Evolutionary conservation across 2,888 invertebrate genomes (phyloP).

Genomic region (Tetramorium bicarinatum): DNA sequence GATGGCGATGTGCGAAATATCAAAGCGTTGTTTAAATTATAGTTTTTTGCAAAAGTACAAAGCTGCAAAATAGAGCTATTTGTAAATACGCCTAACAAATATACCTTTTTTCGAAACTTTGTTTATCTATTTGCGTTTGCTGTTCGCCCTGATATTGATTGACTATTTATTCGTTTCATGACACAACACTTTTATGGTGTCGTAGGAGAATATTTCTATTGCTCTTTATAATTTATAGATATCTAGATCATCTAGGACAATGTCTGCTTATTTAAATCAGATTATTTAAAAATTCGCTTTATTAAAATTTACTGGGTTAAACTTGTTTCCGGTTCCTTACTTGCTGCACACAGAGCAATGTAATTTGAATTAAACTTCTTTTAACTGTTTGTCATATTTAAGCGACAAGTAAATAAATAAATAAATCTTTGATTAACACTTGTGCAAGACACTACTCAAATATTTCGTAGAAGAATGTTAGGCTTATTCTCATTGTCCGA

Average conservation of each 20-base stretch:
- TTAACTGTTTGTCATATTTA: neutral
- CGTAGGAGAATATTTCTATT: neutral
- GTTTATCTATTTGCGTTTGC: constrained; percentile 3
- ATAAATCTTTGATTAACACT: constrained; percentile 12
- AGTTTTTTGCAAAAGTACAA: constrained; percentile 15
- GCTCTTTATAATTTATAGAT: neutral
- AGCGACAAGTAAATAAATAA: neutral
- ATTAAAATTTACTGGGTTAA: neutral
- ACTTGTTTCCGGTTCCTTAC: neutral
- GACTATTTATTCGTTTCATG: constrained; percentile 1
- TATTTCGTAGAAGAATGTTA: neutral
- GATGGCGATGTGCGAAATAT: constrained; percentile 12
- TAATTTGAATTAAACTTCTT: constrained; percentile 14
- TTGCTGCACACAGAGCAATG: neutral
- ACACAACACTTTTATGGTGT: neutral
- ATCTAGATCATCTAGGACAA: neutral
- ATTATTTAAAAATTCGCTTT: neutral
- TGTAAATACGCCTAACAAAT: constrained; percentile 40
- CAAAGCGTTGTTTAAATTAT: constrained; percentile 46
- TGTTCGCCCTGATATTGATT: constrained; percentile 7
- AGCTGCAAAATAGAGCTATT: neutral
- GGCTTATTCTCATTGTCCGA: neutral
- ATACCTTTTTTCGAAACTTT: constrained; percentile 21
- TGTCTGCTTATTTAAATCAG: neutral
- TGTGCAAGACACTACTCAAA: neutral